These are phyloP conservation scores for Hypsibius dujardini DNA, from an alignment of 1,140 invertebrate genomes.

Conservation along the genomic window DNA sequence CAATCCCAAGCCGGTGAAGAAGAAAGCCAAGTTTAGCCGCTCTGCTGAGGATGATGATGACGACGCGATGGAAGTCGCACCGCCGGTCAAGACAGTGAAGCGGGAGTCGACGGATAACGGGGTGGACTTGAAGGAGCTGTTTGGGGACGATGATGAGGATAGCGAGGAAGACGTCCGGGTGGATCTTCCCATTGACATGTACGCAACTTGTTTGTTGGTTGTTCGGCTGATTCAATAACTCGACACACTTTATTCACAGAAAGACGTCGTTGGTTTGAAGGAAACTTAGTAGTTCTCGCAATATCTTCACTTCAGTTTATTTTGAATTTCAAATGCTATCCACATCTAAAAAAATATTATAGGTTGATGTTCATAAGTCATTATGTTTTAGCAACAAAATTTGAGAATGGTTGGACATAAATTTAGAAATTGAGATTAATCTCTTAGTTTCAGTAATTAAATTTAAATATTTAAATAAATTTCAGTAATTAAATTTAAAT, in stretches of 20 bases:
- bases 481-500: background rate
- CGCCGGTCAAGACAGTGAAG: background rate
- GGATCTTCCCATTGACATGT: conserved; percentile 12
- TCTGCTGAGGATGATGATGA: background rate
- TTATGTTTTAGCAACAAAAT: background rate
- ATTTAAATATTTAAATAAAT: no score
- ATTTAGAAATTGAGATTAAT: no score
- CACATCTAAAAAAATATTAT: background rate
- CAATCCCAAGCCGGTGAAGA: background rate
- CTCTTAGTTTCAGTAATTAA: no score
- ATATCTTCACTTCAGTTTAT: background rate
- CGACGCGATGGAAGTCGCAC: background rate
- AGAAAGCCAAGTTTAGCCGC: background rate
- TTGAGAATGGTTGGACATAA: no score
- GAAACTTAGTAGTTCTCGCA: background rate
- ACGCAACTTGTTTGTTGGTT: background rate
- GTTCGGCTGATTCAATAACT: no score
- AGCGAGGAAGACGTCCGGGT: background rate
- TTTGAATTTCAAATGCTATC: background rate
- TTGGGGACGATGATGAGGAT: conserved; percentile 8
- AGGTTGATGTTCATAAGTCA: background rate
- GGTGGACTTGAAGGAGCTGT: background rate
- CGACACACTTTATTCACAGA: no score
- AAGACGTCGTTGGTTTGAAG: no score
- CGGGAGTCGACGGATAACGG: background rate